Conservation (phyloP, 2,888 invertebrate genomes). For the Rhogogaster chlorosoma region DNA sequence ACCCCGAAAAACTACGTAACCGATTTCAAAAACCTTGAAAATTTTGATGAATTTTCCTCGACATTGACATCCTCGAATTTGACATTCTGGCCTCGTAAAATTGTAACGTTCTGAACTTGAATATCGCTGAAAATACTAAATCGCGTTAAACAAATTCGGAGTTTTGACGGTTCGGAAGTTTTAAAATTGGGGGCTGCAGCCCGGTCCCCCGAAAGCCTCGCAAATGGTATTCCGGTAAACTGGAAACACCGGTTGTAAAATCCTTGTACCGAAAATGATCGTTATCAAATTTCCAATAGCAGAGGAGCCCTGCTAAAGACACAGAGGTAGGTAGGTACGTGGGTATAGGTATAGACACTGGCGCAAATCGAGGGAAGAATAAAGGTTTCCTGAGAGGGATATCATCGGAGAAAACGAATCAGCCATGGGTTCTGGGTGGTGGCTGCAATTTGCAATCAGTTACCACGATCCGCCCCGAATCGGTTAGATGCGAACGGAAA, state of each 20-base stretch:
- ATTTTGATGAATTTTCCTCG: too few relatives aligned
- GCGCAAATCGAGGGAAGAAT: constrained; percentile 10
- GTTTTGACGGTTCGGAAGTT: too few relatives aligned
- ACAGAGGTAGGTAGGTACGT: not conserved
- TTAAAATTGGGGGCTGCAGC: too few relatives aligned
- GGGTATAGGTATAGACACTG: not conserved
- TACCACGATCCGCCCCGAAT: constrained; percentile 43
- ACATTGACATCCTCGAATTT: too few relatives aligned
- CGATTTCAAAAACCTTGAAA: too few relatives aligned
- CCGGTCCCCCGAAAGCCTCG: too few relatives aligned
- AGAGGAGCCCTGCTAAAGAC: not conserved
- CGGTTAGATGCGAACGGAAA: constrained; percentile 36
- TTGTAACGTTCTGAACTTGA: too few relatives aligned
- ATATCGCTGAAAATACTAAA: too few relatives aligned
- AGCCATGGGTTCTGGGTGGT: not conserved
- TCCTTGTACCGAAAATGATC: constrained; percentile 8
- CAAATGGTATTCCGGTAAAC: not conserved
- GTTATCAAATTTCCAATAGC: not conserved
- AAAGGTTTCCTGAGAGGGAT: constrained; percentile 27
- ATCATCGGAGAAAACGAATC: constrained; percentile 44
- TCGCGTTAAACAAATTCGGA: too few relatives aligned
- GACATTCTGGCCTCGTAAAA: too few relatives aligned
- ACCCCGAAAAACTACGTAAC: too few relatives aligned
- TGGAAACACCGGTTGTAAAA: not conserved
- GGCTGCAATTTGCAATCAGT: constrained; percentile 49